Evolutionary conservation across 2,797 vertebrate species (phyloP).

Genomic region (Malurus leucopterus): DNA sequence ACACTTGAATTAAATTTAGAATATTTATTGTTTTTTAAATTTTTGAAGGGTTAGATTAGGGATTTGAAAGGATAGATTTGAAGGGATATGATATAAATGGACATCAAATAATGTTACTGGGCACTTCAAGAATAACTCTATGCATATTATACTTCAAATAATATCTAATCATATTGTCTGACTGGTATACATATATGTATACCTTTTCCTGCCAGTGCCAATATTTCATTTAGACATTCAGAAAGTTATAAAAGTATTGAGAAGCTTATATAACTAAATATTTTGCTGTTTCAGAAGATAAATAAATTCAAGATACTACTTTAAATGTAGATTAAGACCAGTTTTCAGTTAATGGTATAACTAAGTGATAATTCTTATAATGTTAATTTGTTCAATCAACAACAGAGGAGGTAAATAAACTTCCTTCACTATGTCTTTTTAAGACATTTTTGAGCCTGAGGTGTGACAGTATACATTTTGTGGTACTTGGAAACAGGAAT

Average conservation of each 20-base stretch:
- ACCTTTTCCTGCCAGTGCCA: not conserved
- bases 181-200: not conserved
- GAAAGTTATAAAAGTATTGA: not conserved
- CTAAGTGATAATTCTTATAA: not conserved
- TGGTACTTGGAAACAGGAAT: not conserved
- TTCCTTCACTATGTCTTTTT: not conserved
- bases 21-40: not conserved
- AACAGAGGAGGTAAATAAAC: not conserved
- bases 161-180: not conserved
- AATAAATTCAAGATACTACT: not conserved
- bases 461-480: not conserved
- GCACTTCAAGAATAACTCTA: not conserved
- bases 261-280: not conserved
- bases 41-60: not conserved
- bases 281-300: not conserved
- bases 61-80: not conserved
- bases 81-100: not conserved
- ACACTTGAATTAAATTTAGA: not conserved
- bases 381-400: not conserved
- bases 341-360: not conserved
- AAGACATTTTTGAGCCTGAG: not conserved
- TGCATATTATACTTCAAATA: not conserved
- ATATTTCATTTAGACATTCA: not conserved
- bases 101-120: fast-evolving
- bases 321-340: not conserved